Base-by-base conservation (phyloP, 2,888 invertebrate species). In the Callyntrura guangdongensis region DNA sequence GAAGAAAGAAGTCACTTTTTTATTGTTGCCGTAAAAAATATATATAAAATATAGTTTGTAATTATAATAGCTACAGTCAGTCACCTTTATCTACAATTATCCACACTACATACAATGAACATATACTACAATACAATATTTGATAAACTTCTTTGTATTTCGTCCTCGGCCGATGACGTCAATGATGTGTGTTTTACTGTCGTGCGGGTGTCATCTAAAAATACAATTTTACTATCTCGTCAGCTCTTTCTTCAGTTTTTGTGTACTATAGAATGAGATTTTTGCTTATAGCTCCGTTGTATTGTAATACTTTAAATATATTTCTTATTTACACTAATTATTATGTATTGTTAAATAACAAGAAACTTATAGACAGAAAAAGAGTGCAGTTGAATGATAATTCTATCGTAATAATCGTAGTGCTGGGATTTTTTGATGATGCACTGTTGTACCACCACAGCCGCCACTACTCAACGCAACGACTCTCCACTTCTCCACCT, bases 241-340 rank as follows among this genome's bases (percentile, higher is more conserved):
- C 53, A 61, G 59, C 81, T 61, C 36, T 61, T 61, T 81, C 61
- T 45, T 61, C 61, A 36, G 27, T 61, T 47, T 36, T 61, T 36
- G 25, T 59, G 17, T 45, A 36, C 45, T 81, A 36, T 36, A 61
- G 81, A 81, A 81, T 81, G 81, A 81, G 81, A 81, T 81, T 81
- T 81, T 81, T 59, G 81, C 81, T 81, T 81, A 81, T 72, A 36
- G 17, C 22, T 47, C 36, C 36, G 6, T 36, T 36, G 47, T 47
- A 47, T 11, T 47, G 36, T 72, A 47, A 47, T 53, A 36, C 14
- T 53, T 53, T 77, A 59, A 81, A 56, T 81, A 61, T 27, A 14
- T 61, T 36, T 81, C 61, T 81, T 81, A 61, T 81, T 81, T 61
- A 81, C 36, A 61, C 20, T 61, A 59, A 27, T 20, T 49, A 47